Base-by-base conservation (phyloP, 2,888 invertebrate species). In the Diarsia dahlii region DNA sequence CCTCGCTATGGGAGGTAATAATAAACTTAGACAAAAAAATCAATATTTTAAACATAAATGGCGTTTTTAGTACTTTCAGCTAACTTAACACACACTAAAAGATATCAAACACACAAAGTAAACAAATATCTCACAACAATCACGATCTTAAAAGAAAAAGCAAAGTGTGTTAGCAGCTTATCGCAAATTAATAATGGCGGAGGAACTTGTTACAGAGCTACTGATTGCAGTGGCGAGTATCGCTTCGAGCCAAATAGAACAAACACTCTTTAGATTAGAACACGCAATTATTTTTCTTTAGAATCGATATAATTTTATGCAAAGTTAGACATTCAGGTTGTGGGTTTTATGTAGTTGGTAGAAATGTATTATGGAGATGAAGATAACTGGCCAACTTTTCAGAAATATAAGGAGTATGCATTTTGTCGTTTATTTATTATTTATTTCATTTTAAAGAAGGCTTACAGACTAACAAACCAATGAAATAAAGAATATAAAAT, bases 151-250 rank as follows among this genome's bases (percentile, higher is more conserved):
- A 71, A 65, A 65, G 13, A 58, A 82, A 84, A 68, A 80, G 60
- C 60, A 52, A 82, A 83, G 18, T 83, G 75, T 75, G 76, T 84
- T 71, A 62, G 65, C 65, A 64, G 80, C 81, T 82, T 82, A 84
- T 82, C 80, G 81, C 80, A 82, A 82, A 84, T 84, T 84, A 82
- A 84, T 82, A 84, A 82, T 82, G 65, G 81, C 52, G 39, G 9
- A 66, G 76, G 39, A 80, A 75, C 81, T 82, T 80, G 81, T 82
- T 84, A 84, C 71, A 52, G n/a, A 58, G 68, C 84, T 75, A 80
- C 75, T 75, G 84, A 84, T 80, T 84, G 80, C 84, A 83, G 71
- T 66, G 56, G 71, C 80, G 84, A 80, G 71, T 75, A 84, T 74
- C 76, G 80, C 71, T 84, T 65, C 76, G 68, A 84, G 80, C 75